Evolutionary conservation across 2,797 vertebrate genomes (phyloP), one percentile per base, ranked within the genome.

Genomic region (Harpagifer antarcticus): DNA sequence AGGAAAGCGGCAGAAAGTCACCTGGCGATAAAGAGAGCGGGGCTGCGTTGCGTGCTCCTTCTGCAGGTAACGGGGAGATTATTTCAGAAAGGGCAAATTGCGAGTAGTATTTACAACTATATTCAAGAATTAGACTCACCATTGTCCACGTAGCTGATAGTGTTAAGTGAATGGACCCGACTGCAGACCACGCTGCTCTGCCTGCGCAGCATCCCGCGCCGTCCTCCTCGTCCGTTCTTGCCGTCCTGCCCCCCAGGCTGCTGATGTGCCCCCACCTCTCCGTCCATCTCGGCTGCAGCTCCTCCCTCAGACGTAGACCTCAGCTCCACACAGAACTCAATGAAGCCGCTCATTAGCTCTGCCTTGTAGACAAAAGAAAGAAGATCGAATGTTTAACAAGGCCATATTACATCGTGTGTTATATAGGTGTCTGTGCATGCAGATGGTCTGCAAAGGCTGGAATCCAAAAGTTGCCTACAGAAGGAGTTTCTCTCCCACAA

Each of bases 241-340:
- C 76, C 87, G 0, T 83, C 85, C 45, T 58, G 83, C 4, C 13
- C 79, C 0, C 27, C 61, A 8, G 91, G 19, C 61, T 88, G 77
- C 2, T 90, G 85, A 17, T 88, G 76, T 0, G 40, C 12, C 3
- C 70, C 9, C 8, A 68, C 58, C 1, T 91, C 85, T 0, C 91
- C 48, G 1, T 92, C 94, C 0, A 69, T 45, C 4, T 93, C 95
- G 0, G 75, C 81, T 0, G 84, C 87, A 0, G 85, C 67, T 0
- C 81, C 72, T 0, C 89, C 95, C 0, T 91, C 87, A 1, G 93
- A 86, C 0, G 88, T 87, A 14, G 93, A 89, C 74, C 85, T 94
- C 77, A 98, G 94, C 91, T 98, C 97, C 64, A 98, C 96, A 57
- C 97, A 98, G 90, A 96, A 97, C 88, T 98, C 97, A 1, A 99